phyloP scores from a whole-genome alignment of 2,113 vertebrate genomes.

The Nesogale talazaci region DNA sequence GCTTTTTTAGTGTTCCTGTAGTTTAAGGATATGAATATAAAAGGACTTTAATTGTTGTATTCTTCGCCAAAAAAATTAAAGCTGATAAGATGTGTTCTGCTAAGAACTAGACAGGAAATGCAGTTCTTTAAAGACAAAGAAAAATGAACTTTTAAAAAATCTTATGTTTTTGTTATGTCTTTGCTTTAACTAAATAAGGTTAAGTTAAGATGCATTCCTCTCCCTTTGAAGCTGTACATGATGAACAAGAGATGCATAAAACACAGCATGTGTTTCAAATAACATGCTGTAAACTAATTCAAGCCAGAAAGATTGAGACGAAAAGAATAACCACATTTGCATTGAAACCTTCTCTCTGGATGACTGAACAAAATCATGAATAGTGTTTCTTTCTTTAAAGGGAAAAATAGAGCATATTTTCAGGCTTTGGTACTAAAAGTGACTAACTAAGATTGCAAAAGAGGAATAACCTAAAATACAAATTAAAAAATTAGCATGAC shows the following conservation, averaged over 20 bases:
- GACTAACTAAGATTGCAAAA: neutral
- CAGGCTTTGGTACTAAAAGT: neutral
- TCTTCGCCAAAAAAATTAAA: slow-evolving; percentile 61
- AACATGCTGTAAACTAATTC: neutral
- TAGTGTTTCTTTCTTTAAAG: neutral
- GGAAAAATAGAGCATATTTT: neutral
- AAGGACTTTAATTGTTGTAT: slow-evolving; percentile 75
- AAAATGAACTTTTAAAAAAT: slow-evolving; percentile 69
- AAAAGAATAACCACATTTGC: neutral
- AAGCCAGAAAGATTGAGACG: neutral
- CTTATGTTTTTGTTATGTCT: neutral
- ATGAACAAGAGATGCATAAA: neutral
- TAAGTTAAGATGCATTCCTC: slow-evolving; percentile 21
- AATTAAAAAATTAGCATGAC: neutral
- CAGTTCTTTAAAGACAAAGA: slow-evolving; percentile 72
- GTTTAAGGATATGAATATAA: slow-evolving; percentile 74
- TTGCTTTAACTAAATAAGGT: neutral
- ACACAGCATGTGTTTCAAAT: rapidly evolving
- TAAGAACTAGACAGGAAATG: slow-evolving; percentile 71
- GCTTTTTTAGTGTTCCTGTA: slow-evolving; percentile 65
- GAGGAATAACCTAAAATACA: neutral
- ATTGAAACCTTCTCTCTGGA: neutral
- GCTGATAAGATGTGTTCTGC: slow-evolving; percentile 66
- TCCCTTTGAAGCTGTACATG: slow-evolving; percentile 34
- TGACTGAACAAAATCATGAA: neutral